Base-by-base conservation (phyloP, 2,888 invertebrate species). In the Nomada ruficornis region DNA sequence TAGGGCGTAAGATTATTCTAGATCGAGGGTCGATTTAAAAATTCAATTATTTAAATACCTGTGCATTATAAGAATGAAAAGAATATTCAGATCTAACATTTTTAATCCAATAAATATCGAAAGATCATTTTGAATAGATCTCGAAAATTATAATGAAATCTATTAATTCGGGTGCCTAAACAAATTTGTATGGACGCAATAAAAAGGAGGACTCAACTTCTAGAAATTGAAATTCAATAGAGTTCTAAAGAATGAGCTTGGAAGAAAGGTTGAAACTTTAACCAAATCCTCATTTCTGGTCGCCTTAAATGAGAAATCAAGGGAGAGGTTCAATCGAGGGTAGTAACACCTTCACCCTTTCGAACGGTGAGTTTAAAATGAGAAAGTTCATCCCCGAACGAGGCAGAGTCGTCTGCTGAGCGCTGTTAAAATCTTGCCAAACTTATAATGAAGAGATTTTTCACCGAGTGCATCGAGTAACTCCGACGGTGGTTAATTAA, bases 391-490 rank as follows among this genome's bases (percentile, higher is more conserved):
- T 65, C 57, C 63, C 54, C 11, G 9, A 52, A 63, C 47, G 60
- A 42, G 54, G 67, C 57, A 54, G n/a, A 54, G 54, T 55, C 72
- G 65, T 59, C 63, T 74, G 83, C 78, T 64, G 77, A 86, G 79
- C 80, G 77, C 54, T 69, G 84, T 77, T 82, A 86, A 88, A 89
- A 90, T 89, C 88, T 89, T 87, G 64, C 78, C 80, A 80, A 91
- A 91, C 88, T 91, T 89, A 85, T 89, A 90, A 89, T 84, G 87
- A 89, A 89, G 88, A 88, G 87, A 90, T 91, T 90, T 90, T 90
- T 89, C 86, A 86, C 80, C 76, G 69, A 62, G 68, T 67, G 79
- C 72, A 71, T 72, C 83, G 67, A 55, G 60, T 72, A 60, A 70
- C 60, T 63, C 65, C 50, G 15, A 20, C 62, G 59, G 72, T 72